These are phyloP conservation scores for Trichogramma dendrolimi DNA, from an alignment of 2,888 invertebrate species.

Conservation along the genomic window DNA sequence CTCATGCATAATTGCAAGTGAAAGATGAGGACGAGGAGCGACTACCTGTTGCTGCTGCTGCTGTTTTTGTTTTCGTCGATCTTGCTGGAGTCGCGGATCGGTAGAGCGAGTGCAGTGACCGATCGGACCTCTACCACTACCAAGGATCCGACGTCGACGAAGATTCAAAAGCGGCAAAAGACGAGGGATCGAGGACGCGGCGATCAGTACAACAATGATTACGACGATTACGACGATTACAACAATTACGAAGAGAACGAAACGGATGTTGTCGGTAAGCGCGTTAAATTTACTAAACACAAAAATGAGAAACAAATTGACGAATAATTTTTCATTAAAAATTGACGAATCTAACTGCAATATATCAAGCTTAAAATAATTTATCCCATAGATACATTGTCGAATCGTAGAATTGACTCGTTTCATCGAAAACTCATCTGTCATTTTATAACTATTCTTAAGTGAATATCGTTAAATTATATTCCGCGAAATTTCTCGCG, in stretches of 20 bases:
- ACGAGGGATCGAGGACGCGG: constrained; percentile 17
- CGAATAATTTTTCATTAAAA: too few species aligned
- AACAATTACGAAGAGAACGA: constrained; percentile 41
- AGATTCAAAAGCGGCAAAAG: background rate
- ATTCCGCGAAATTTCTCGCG: constrained; percentile 8
- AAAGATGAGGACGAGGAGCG: background rate
- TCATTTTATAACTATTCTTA: too few species aligned
- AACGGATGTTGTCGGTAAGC: constrained; percentile 37
- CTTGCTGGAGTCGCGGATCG: background rate
- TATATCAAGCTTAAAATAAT: too few species aligned
- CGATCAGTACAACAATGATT: constrained; percentile 40
- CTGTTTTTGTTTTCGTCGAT: background rate
- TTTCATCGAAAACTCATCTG: too few species aligned
- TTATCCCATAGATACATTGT: too few species aligned
- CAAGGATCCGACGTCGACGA: constrained; percentile 29
- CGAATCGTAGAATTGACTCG: too few species aligned
- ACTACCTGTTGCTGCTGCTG: constrained; percentile 18
- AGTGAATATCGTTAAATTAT: background rate
- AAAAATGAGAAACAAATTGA: too few species aligned
- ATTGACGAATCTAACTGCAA: too few species aligned
- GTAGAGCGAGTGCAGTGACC: constrained; percentile 11
- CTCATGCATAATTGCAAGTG: background rate
- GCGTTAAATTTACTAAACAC: background rate
- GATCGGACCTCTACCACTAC: constrained; percentile 29
- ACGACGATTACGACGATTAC: constrained; percentile 40